Evolutionary conservation across 2,888 invertebrate species (phyloP).

Genomic region (Chymomyza procnemis): DNA sequence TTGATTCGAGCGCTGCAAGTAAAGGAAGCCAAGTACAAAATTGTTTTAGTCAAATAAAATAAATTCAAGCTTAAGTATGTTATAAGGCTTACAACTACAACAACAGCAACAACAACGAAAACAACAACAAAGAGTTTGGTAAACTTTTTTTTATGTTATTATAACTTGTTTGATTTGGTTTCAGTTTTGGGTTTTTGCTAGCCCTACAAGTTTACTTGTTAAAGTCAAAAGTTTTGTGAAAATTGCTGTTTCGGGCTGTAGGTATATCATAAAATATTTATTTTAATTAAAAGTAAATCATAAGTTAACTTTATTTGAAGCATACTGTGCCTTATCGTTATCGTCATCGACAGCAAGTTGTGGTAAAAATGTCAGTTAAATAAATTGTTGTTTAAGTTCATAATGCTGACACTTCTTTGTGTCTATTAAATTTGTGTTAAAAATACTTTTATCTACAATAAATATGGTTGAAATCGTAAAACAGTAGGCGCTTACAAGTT

Average conservation of each 20-base stretch:
- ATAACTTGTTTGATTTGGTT: too few relatives aligned
- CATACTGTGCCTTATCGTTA: background rate
- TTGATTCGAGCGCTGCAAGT: slow-evolving; percentile 29
- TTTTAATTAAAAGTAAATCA: slow-evolving; percentile 52
- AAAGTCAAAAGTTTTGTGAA: background rate
- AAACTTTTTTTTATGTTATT: background rate
- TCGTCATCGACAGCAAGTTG: background rate
- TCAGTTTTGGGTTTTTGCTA: background rate
- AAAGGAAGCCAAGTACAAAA: slow-evolving; percentile 20
- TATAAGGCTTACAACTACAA: background rate
- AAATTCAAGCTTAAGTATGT: slow-evolving; percentile 20
- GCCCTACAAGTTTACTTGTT: background rate
- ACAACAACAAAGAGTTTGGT: background rate
- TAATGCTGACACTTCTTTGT: background rate
- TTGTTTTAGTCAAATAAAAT: slow-evolving; percentile 20
- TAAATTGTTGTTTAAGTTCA: background rate
- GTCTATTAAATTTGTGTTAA: background rate
- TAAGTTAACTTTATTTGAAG: slow-evolving; percentile 26
- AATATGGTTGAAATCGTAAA: too few relatives aligned
- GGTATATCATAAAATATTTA: slow-evolving; percentile 45
- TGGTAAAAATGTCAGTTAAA: too few relatives aligned
- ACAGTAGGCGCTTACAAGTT: too few relatives aligned
- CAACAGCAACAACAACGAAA: background rate
- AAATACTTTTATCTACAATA: too few relatives aligned
- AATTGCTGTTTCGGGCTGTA: slow-evolving; percentile 25